phyloP scores from a whole-genome alignment of 2,113 vertebrate species.

The Pogonocichla stellata region DNA sequence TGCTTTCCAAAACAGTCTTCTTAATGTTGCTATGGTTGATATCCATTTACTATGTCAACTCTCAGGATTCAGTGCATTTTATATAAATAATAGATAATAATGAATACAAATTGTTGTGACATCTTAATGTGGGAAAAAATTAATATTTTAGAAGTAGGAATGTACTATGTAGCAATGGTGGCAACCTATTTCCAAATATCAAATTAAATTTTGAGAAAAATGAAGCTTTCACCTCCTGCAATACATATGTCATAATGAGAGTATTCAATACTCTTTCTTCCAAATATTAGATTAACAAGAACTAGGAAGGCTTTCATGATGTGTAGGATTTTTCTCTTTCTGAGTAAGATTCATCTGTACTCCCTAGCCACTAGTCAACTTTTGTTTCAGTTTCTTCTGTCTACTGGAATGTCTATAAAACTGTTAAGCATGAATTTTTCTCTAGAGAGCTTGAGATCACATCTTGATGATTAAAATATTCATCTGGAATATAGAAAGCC shows the following conservation, averaged over 20 bases:
- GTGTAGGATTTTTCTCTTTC: background rate
- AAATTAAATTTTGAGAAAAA: background rate
- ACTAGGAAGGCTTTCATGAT: background rate
- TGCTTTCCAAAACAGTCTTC: background rate
- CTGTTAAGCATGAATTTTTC: background rate
- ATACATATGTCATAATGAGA: background rate
- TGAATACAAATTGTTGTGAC: background rate
- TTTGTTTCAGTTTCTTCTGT: background rate
- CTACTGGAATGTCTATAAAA: background rate
- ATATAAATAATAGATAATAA: background rate
- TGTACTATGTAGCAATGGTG: background rate
- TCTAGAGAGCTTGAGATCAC: background rate
- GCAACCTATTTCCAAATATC: background rate
- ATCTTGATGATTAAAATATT: conserved; percentile 8
- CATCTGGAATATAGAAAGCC: background rate
- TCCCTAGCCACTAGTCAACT: background rate
- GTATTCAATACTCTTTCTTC: background rate
- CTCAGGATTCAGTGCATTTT: background rate
- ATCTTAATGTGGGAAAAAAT: background rate
- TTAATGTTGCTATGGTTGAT: background rate
- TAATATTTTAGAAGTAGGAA: background rate
- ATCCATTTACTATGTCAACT: background rate
- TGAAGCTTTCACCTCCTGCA: fast-evolving
- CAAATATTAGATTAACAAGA: background rate
- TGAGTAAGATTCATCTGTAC: background rate